Conservation (phyloP, 2,797 vertebrate genomes). For the Hephaestus fuliginosus region DNA sequence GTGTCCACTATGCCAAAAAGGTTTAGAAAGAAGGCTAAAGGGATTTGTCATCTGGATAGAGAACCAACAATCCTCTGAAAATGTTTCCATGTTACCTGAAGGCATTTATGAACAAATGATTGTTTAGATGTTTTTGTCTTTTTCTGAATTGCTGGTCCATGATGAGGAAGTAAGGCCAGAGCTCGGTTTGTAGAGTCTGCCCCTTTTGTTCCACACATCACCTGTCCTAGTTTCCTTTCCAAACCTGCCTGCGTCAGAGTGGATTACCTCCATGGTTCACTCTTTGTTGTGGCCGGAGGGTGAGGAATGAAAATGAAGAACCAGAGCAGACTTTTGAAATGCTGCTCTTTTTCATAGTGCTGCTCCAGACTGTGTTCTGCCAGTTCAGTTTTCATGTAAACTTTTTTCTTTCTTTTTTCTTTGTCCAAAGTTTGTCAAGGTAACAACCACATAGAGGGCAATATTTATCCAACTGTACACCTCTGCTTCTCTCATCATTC, state of each 20-base stretch:
- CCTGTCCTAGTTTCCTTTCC: constrained; percentile 17
- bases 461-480: constrained; percentile 50
- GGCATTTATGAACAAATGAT: constrained; percentile 79
- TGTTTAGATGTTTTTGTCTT: constrained; percentile 71
- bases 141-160: constrained; percentile 47
- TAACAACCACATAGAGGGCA: constrained; percentile 55
- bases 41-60: constrained; percentile 52
- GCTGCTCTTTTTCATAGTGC: constrained; percentile 54
- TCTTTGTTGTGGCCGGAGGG: constrained; percentile 1
- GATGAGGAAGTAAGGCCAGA: constrained; percentile 12
- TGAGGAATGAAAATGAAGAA: constrained; percentile 8
- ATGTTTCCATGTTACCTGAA: constrained; percentile 55
- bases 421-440: constrained; percentile 46
- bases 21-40: constrained; percentile 59
- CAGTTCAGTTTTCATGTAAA: constrained; percentile 37
- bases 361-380: constrained; percentile 38
- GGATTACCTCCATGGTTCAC: constrained; percentile 9
- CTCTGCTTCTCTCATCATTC: constrained; percentile 41
- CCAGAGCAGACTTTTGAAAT: constrained; percentile 38
- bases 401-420: constrained; percentile 33
- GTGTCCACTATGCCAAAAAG: constrained; percentile 59
- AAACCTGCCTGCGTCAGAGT: neutral
- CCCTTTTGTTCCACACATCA: constrained; percentile 24
- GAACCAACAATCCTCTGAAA: constrained; percentile 47
- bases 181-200: constrained; percentile 23